Evolutionary conservation across 2,797 vertebrate species (phyloP).

Genomic region (Argya squamiceps): DNA sequence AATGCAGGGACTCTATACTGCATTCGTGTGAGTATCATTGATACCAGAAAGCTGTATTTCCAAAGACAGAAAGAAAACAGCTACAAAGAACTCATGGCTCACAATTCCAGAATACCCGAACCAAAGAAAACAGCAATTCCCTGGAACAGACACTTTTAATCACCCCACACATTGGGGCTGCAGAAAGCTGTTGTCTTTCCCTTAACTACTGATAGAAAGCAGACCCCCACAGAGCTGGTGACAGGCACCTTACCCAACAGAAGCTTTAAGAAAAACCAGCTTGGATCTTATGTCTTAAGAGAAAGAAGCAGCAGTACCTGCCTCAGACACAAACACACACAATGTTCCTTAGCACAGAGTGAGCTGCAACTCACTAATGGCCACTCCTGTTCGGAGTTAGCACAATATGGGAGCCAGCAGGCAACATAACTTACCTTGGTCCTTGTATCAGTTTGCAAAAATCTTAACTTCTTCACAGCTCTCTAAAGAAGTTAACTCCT

Average conservation of each 20-base stretch:
- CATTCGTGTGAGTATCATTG: background rate
- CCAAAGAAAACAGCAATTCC: background rate
- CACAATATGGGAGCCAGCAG: background rate
- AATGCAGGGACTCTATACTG: background rate
- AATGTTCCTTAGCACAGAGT: background rate
- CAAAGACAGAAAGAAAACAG: background rate
- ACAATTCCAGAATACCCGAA: background rate
- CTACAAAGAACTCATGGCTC: background rate
- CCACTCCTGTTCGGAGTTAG: background rate
- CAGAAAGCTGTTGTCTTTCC: background rate
- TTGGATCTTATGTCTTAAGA: background rate
- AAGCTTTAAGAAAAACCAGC: background rate
- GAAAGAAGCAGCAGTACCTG: background rate
- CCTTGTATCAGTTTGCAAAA: background rate
- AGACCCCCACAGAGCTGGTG: background rate
- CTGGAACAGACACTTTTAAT: background rate
- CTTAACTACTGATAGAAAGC: background rate
- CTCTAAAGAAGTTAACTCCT: background rate
- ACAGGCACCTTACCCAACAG: accelerated
- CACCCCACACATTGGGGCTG: background rate
- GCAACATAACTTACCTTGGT: background rate
- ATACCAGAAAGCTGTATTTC: background rate
- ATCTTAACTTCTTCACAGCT: background rate
- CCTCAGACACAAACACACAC: background rate
- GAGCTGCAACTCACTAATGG: background rate